Evolutionary conservation across 2,113 vertebrate genomes (phyloP).

Genomic region (Anser brachyrhynchus): DNA sequence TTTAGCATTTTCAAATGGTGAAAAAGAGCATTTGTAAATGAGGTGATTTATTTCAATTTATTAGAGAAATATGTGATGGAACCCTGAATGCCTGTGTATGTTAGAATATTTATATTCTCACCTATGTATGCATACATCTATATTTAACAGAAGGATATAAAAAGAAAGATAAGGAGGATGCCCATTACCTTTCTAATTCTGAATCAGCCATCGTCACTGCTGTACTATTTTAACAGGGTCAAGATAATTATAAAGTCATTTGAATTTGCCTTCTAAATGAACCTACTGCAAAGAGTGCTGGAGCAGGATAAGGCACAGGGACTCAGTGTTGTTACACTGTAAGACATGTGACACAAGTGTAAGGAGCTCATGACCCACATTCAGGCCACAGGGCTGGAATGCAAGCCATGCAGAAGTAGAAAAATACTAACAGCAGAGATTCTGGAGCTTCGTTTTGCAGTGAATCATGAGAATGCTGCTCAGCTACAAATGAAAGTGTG

Average conservation of each 20-base stretch:
- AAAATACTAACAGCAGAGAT: background rate
- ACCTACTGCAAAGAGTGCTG: background rate
- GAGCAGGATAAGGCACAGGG: background rate
- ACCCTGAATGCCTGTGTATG: background rate
- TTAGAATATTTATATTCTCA: background rate
- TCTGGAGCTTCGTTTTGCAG: background rate
- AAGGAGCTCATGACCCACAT: background rate
- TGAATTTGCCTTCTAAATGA: background rate
- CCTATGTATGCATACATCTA: background rate
- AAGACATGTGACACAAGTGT: background rate
- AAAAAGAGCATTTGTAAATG: background rate
- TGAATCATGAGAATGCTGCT: background rate
- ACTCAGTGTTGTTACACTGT: background rate
- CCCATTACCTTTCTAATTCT: slow-evolving; percentile 40
- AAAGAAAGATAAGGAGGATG: slow-evolving; percentile 26
- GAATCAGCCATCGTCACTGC: background rate
- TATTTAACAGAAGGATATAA: slow-evolving; percentile 21
- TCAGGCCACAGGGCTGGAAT: rapidly evolving
- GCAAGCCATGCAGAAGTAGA: background rate
- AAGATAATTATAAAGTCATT: background rate
- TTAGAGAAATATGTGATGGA: background rate
- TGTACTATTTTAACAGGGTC: slow-evolving; percentile 6
- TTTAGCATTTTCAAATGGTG: background rate
- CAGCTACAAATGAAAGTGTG: background rate
- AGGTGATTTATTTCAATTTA: background rate